A percentile compares a stretch with the other conserved stretches of the same genome.
phyloP scores from a whole-genome alignment of 2,888 invertebrate genomes.

The Dynastes grantii region DNA sequence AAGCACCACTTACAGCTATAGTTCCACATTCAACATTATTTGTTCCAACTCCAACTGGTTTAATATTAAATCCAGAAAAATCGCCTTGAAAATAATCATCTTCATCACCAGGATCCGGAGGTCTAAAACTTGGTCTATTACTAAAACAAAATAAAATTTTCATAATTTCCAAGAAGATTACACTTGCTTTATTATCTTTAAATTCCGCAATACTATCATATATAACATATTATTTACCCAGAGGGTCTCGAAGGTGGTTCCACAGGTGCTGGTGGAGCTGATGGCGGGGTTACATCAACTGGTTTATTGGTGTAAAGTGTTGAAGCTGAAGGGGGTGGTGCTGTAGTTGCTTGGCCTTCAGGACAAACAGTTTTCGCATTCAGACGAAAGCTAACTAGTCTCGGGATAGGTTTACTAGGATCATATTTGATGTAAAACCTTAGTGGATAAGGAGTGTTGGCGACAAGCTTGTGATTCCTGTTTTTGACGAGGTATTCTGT shows the following conservation, averaged over 20 bases:
- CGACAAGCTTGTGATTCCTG: constrained; percentile 73
- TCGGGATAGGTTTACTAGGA: constrained; percentile 72
- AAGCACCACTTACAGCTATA: constrained; percentile 63
- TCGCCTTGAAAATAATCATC: constrained; percentile 65
- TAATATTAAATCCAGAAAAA: constrained; percentile 56
- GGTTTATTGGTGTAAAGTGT: constrained; percentile 3
- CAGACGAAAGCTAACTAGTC: constrained; percentile 70
- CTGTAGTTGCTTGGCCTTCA: constrained; percentile 36
- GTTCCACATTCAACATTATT: constrained; percentile 63
- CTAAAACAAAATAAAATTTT: constrained; percentile 8
- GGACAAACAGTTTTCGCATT: constrained; percentile 77
- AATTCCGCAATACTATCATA: background rate
- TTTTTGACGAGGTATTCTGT: constrained; percentile 76
- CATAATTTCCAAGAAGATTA: background rate
- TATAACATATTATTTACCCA: background rate
- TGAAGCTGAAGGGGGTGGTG: background rate
- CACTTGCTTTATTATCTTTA: background rate
- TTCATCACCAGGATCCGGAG: constrained; percentile 55
- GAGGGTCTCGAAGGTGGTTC: constrained; percentile 9
- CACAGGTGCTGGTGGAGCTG: constrained; percentile 9
- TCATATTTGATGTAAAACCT: constrained; percentile 77
- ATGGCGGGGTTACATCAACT: background rate
- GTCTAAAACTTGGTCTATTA: constrained; percentile 14
- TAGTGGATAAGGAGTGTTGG: constrained; percentile 74
- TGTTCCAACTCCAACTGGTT: constrained; percentile 46